Evolutionary conservation across 2,113 vertebrate genomes (phyloP).

Genomic region (Gila orcuttii): DNA sequence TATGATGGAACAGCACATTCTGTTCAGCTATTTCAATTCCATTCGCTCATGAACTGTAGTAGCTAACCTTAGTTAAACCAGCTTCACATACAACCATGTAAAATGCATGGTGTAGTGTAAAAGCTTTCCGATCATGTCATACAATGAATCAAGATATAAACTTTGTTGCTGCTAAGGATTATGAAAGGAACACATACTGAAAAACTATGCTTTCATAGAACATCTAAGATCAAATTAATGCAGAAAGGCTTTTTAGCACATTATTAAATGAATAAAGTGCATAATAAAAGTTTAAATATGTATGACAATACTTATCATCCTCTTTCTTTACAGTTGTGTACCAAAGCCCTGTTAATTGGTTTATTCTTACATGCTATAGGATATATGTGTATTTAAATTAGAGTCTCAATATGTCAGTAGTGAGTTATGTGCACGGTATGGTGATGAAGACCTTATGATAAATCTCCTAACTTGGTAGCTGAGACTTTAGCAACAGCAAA

Average conservation of each 20-base stretch:
- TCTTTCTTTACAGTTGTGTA: conserved; percentile 15
- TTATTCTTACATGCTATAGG: not conserved
- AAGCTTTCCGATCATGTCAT: not conserved
- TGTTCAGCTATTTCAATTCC: conserved; percentile 19
- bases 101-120: not conserved
- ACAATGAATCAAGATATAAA: conserved; percentile 6
- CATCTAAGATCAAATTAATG: conserved; percentile 2
- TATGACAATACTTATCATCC: conserved; percentile 6
- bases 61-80: not conserved
- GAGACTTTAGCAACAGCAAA: not conserved
- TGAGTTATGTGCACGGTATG: not conserved
- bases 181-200: not conserved
- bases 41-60: not conserved
- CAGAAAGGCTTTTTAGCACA: conserved; percentile 15
- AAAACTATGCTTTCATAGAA: not conserved
- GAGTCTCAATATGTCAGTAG: not conserved
- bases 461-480: not conserved
- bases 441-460: not conserved
- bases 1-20: conserved; percentile 24
- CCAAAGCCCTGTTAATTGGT: not conserved
- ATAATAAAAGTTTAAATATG: not conserved
- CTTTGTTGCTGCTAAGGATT: conserved; percentile 9
- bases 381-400: not conserved
- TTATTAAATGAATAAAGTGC: conserved; percentile 15
- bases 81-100: not conserved